These are phyloP conservation scores for Zosterops hypoxanthus DNA, from an alignment of 2,113 vertebrate species.

Conservation along the genomic window DNA sequence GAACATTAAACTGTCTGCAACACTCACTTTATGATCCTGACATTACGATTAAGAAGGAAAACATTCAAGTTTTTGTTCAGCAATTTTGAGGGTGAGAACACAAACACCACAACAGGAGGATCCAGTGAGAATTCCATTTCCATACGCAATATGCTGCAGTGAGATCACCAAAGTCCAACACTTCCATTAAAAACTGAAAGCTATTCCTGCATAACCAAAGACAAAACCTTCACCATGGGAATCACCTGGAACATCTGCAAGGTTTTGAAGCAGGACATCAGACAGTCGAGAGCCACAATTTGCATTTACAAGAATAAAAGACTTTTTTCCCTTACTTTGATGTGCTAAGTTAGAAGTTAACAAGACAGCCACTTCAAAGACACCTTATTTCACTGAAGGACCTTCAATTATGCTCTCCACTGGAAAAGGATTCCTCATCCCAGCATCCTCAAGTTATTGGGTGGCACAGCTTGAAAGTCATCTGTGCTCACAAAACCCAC, in stretches of 20 bases:
- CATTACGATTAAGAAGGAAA: constrained; percentile 1
- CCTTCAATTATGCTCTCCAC: neutral
- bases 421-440: neutral
- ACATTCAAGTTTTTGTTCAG: neutral
- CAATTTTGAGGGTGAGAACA: neutral
- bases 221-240: neutral
- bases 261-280: constrained; percentile 15
- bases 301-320: constrained; percentile 35
- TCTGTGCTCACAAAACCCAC: neutral
- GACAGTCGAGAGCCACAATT: neutral
- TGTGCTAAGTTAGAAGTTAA: constrained; percentile 40
- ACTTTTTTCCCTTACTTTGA: constrained; percentile 30
- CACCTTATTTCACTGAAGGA: neutral
- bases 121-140: constrained; percentile 23
- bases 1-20: constrained; percentile 2
- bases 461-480: neutral
- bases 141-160: neutral
- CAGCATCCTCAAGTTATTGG: neutral
- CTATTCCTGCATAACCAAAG: neutral
- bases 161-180: neutral
- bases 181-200: neutral
- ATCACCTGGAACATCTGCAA: neutral
- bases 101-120: neutral
- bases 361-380: constrained; percentile 40
- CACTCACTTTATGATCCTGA: neutral